Evolutionary conservation across 1,140 invertebrate species (phyloP).

Genomic region (Uloborus diversus): DNA sequence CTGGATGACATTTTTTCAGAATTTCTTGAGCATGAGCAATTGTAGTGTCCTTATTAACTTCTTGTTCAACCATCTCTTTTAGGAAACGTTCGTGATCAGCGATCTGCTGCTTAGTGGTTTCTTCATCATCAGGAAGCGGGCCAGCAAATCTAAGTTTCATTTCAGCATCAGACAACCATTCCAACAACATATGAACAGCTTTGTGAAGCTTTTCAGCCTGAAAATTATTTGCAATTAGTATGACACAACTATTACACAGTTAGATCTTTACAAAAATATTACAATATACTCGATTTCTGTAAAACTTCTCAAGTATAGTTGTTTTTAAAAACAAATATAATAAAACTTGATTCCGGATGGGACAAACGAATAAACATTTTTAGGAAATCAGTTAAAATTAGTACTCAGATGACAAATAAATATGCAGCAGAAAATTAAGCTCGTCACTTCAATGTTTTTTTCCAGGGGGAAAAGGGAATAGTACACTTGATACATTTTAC

Average conservation of each 20-base stretch:
- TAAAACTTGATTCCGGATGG: too few relatives aligned
- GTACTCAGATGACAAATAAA: too few relatives aligned
- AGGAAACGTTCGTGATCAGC: slow-evolving; percentile 88
- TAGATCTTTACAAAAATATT: not conserved
- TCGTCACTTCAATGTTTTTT: too few relatives aligned
- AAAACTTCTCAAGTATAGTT: too few relatives aligned
- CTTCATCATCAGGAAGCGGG: slow-evolving; percentile 88
- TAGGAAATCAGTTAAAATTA: too few relatives aligned
- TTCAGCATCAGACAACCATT: slow-evolving; percentile 96
- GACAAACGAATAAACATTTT: too few relatives aligned
- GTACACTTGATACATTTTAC: too few relatives aligned
- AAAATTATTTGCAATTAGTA: slow-evolving; percentile 18
- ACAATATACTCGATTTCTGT: too few relatives aligned
- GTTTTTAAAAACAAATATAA: too few relatives aligned
- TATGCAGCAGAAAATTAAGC: too few relatives aligned
- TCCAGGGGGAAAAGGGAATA: too few relatives aligned
- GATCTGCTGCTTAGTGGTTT: slow-evolving; percentile 83
- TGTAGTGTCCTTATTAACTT: slow-evolving; percentile 86
- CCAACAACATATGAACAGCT: slow-evolving; percentile 89
- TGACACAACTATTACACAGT: too few relatives aligned
- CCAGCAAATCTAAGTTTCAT: slow-evolving; percentile 87
- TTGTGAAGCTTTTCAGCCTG: slow-evolving; percentile 92
- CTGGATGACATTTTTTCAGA: slow-evolving; percentile 90
- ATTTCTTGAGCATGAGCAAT: slow-evolving; percentile 88
- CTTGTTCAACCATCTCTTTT: slow-evolving; percentile 82